Evolutionary conservation across 1,140 invertebrate genomes (phyloP), one percentile per base, ranked within the genome.

Genomic region (Nixonia krombeini): DNA sequence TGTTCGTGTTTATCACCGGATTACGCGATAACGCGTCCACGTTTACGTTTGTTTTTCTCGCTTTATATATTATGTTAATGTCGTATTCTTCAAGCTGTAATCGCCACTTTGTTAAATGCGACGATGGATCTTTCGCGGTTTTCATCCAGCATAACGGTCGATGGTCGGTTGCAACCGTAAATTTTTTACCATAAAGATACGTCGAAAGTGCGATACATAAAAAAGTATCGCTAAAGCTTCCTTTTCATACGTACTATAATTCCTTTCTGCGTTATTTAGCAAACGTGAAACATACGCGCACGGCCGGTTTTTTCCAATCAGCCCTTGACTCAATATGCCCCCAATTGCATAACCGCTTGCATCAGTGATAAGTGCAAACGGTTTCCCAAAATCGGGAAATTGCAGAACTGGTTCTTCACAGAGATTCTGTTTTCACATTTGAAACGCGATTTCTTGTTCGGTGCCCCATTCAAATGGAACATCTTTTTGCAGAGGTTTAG

Each of bases 291-390:
- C 53, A 37, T 73, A 78, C 0, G 71, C 53, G 1, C 76, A 69
- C 1, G 76, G 74, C 10, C 41, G 26, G 47, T 79, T 69, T 45
- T 53, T 56, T 12, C 61, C 61, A 7, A 70, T 41, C 35, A 35
- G 4, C 5, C 73, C 73, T 72, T 76, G 70, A 28, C 55, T 62
- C 15, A 76, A 35, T 15, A 75, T 73, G 3, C 80, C 37, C n/a
- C 21, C 51, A 10, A 44, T 15, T 15, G 41, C 41, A 9, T 44
- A 44, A 1, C 15, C 29, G 10, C 21, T 38, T 15, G 47, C 18
- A 40, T 51, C 21, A 12, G 10, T 28, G 2, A 13, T 52, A 3
- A 41, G 1, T 2, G n/a, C 29, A 31, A 41, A 52, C 12, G 35
- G 38, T 10, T 52, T 13, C 1, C 1, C 23, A 18, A 41, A 21